phyloP scores from a whole-genome alignment of 2,797 vertebrate species.

The Chromobotia macracanthus region DNA sequence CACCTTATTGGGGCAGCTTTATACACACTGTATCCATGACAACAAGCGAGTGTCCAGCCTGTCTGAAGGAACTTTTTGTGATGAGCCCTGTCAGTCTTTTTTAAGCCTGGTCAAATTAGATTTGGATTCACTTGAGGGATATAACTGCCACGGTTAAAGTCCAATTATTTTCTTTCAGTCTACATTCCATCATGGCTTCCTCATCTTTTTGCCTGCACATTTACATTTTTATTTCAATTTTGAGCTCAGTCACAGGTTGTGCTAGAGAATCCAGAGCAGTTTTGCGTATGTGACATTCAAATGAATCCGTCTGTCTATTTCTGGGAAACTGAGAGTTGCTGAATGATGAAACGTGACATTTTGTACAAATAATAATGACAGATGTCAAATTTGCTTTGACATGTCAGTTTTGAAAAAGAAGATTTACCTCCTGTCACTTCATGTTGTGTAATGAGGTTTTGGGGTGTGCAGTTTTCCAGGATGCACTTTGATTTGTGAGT shows the following conservation, averaged over 20 bases:
- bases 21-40: conserved; percentile 54
- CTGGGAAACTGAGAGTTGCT: conserved; percentile 12
- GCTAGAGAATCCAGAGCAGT: conserved; percentile 68
- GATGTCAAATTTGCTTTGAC: conserved; percentile 49
- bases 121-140: conserved; percentile 67
- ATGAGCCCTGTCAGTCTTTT: conserved; percentile 62
- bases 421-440: conserved; percentile 33
- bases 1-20: conserved; percentile 46
- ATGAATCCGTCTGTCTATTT: conserved; percentile 37
- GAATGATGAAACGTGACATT: conserved; percentile 43
- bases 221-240: conserved; percentile 93
- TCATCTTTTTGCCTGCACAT: conserved; percentile 81
- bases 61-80: conserved; percentile 47
- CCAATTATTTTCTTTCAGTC: conserved; percentile 60
- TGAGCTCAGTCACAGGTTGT: conserved; percentile 83
- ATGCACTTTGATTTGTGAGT: neutral
- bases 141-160: conserved; percentile 53
- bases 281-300: conserved; percentile 47
- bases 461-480: neutral
- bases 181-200: conserved; percentile 66
- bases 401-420: conserved; percentile 44
- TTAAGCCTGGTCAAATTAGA: conserved; percentile 70
- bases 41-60: conserved; percentile 46
- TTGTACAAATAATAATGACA: conserved; percentile 51
- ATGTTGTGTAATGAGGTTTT: conserved; percentile 45